A percentile compares a stretch with the other conserved stretches of the same genome.
phyloP scores from a whole-genome alignment of 1,140 invertebrate genomes.

The Pollicipes pollicipes region DNA sequence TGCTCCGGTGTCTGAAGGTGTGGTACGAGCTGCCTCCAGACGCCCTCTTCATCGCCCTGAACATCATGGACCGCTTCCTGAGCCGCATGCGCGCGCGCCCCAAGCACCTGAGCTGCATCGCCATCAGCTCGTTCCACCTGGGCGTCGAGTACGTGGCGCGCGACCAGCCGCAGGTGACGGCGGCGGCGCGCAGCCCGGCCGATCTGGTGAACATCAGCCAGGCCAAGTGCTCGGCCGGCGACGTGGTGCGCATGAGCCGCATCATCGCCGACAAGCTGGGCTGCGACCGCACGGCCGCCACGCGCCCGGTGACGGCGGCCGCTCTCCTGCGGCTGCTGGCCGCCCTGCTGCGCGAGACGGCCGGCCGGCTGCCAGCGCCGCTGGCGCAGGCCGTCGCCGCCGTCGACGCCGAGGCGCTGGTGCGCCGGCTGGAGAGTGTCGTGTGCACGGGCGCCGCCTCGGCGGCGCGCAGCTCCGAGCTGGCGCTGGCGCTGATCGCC shows the following conservation, averaged over 20 bases:
- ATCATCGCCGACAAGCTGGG: slow-evolving; percentile 47
- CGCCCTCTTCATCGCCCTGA: slow-evolving; percentile 53
- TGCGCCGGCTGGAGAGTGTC: slow-evolving; percentile 47
- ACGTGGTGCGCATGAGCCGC: slow-evolving; percentile 50
- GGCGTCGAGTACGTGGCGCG: slow-evolving; percentile 31
- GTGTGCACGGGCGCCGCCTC: slow-evolving; percentile 47
- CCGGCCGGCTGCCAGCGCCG: slow-evolving; percentile 42
- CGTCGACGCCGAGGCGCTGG: slow-evolving; percentile 39
- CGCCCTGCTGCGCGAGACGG: slow-evolving; percentile 31
- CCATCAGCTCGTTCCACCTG: slow-evolving; percentile 46
- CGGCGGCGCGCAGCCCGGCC: slow-evolving; percentile 25
- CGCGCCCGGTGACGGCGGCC: slow-evolving; percentile 39
- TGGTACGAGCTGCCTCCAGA: slow-evolving; percentile 62
- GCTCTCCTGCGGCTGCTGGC: slow-evolving; percentile 45
- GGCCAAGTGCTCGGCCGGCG: slow-evolving; percentile 52
- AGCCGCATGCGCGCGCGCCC: slow-evolving; percentile 45
- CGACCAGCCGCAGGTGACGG: slow-evolving; percentile 23
- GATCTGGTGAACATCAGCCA: slow-evolving; percentile 40
- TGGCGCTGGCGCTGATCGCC: slow-evolving; percentile 48
- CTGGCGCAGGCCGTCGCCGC: slow-evolving; percentile 48
- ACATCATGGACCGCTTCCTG: slow-evolving; percentile 53
- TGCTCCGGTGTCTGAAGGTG: slow-evolving; percentile 56
- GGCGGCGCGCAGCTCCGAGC: slow-evolving; percentile 41
- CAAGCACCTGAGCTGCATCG: slow-evolving; percentile 50
- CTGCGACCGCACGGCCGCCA: slow-evolving; percentile 31